Evolutionary conservation across 2,888 invertebrate genomes (phyloP).

Genomic region (Sarcophaga caerulescens): DNA sequence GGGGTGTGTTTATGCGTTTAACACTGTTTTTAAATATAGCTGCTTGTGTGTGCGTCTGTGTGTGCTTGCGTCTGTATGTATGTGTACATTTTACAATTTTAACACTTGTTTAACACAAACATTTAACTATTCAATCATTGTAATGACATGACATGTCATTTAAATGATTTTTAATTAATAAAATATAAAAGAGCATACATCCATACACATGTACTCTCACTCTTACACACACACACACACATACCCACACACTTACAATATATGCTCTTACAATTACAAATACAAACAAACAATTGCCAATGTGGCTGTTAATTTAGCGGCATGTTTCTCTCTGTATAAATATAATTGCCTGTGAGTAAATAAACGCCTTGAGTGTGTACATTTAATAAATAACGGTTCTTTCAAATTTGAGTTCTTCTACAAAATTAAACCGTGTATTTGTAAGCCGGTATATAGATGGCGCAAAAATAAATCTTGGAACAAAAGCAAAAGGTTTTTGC

Average conservation of each 20-base stretch:
- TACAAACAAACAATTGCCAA: neutral
- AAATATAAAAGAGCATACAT: conserved; percentile 19
- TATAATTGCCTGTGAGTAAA: neutral
- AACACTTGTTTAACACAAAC: conserved; percentile 30
- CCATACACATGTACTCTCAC: neutral
- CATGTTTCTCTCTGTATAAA: neutral
- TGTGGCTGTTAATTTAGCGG: neutral
- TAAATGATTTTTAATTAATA: conserved; percentile 63
- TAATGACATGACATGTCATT: conserved; percentile 58
- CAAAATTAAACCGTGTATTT: too few species aligned
- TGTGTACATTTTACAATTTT: neutral
- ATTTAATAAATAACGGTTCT: neutral
- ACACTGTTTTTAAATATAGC: neutral
- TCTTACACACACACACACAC: too few species aligned
- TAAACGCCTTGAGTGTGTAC: neutral
- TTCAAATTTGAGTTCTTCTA: too few species aligned
- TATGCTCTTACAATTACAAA: too few species aligned
- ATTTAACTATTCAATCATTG: conserved; percentile 53
- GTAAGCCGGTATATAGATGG: too few species aligned
- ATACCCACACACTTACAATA: too few species aligned
- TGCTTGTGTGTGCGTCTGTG: neutral
- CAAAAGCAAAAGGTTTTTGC: too few species aligned
- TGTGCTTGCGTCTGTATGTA: neutral
- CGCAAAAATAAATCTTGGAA: too few species aligned
- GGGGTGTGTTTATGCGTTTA: too few species aligned